These are phyloP conservation scores for Eubucco bourcierii DNA, from an alignment of 2,113 vertebrate genomes.

Conservation along the genomic window DNA sequence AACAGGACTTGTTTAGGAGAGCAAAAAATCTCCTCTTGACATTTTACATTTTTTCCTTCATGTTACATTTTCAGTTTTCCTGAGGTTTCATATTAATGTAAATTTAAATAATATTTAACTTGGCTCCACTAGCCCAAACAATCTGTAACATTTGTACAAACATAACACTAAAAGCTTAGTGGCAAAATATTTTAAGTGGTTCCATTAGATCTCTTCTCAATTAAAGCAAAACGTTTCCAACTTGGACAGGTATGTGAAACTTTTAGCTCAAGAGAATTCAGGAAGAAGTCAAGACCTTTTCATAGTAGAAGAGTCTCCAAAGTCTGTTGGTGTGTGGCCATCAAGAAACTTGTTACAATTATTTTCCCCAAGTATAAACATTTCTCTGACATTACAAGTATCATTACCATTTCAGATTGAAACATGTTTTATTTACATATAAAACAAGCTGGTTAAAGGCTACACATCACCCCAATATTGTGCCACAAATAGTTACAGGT, in stretches of 20 bases:
- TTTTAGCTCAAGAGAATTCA: neutral
- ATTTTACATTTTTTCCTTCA: neutral
- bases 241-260: neutral
- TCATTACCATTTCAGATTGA: neutral
- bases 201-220: constrained; percentile 14
- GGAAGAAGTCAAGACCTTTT: neutral
- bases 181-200: constrained; percentile 36
- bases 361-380: neutral
- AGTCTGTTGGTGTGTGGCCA: neutral
- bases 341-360: neutral
- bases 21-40: neutral
- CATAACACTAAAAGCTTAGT: neutral
- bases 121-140: constrained; percentile 30
- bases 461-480: neutral
- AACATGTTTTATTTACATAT: neutral
- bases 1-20: neutral
- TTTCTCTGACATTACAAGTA: neutral
- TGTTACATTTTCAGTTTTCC: neutral
- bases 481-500: neutral
- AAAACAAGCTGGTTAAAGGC: neutral
- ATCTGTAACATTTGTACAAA: constrained; percentile 40
- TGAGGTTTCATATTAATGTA: constrained; percentile 30
- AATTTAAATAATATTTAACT: constrained; percentile 56
- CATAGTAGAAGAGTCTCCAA: neutral
- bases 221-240: constrained; percentile 9